Base-by-base conservation (phyloP, 2,888 invertebrate species). In the Stenolophus ochropezus region DNA sequence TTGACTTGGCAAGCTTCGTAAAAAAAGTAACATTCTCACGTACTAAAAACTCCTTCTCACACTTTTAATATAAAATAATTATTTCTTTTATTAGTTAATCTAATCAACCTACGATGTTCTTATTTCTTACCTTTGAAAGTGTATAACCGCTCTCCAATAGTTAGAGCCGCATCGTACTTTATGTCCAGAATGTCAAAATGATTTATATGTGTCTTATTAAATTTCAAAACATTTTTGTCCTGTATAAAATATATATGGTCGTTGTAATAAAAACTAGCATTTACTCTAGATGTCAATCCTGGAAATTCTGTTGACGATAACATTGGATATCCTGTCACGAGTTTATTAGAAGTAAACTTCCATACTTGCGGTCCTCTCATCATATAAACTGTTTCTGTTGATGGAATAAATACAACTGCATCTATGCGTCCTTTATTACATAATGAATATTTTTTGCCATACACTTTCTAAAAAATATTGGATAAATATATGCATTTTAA, bases 111-210 rank as follows among this genome's bases (percentile, higher is more conserved):
- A n/a, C n/a, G n/a, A n/a, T n/a, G n/a, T n/a, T n/a, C 11, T 18
- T 11, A 56, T 56, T 56, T 56, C 18, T 4, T 76, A 76, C 76
- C 76, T 76, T 76, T 76, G 33, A 76, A 76, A n/a, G 58, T 33
- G n/a, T 76, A 76, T 33, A 76, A 33, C 1, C 56, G 14, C 18
- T 58, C 53, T 11, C 4, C 58, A 18, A 42, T 58, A 14, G 76
- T 56, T 4, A 58, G 33, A 1, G 33, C 58, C 4, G 76, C 58
- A 1, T 53, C 20, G 4, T 53, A 33, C 4, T 42, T 58, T 1
- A 11, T 20, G 4, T 56, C 76, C 1, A 76, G 11, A n/a, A 6
- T 33, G 0, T 27, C 25, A 33, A 25, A 42, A 58, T 25, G 6
- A 56, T 56, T 33, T 33, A n/a, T 18, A 20, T 8, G 11, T 6